A percentile compares a stretch with the other conserved stretches of the same genome.
Evolutionary conservation across 1,140 invertebrate genomes (phyloP).

Genomic region (Trichogramma pretiosum): DNA sequence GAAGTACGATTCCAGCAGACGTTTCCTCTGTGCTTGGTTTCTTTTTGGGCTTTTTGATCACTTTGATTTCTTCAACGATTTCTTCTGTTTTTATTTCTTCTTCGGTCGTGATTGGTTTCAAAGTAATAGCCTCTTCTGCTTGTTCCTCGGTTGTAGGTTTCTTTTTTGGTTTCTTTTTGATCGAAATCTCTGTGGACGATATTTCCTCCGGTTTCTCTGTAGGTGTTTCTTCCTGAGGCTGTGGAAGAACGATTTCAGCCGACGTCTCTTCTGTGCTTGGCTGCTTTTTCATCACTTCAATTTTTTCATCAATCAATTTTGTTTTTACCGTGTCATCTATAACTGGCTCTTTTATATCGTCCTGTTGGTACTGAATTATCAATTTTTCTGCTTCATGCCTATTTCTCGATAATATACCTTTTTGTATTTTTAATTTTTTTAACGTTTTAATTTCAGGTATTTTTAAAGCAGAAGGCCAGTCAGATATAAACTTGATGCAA

Average conservation of each 20-base stretch:
- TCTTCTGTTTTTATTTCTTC: slow-evolving; percentile 39
- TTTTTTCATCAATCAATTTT: slow-evolving; percentile 47
- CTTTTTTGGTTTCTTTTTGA: too few species aligned
- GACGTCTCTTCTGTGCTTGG: too few species aligned
- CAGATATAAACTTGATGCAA: slow-evolving; percentile 50
- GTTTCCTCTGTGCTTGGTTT: too few species aligned
- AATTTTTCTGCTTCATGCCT: slow-evolving; percentile 57
- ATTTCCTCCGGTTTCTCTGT: too few species aligned
- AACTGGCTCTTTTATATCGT: slow-evolving; percentile 46
- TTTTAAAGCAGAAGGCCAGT: slow-evolving; percentile 51
- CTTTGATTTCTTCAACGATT: slow-evolving; percentile 51
- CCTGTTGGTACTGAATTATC: too few species aligned
- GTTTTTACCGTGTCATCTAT: slow-evolving; percentile 41
- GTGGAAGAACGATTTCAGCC: neutral
- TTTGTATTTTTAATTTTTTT: slow-evolving; percentile 49
- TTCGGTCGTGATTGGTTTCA: slow-evolving; percentile 18
- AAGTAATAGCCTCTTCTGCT: slow-evolving; percentile 26
- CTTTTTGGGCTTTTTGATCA: slow-evolving; percentile 42
- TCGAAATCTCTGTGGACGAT: too few species aligned
- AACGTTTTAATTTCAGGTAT: slow-evolving; percentile 44
- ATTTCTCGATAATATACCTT: slow-evolving; percentile 60
- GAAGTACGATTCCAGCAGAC: too few species aligned
- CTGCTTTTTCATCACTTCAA: slow-evolving; percentile 53
- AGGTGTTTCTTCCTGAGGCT: too few species aligned
- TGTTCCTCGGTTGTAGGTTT: slow-evolving; percentile 1